phyloP scores from a whole-genome alignment of 2,888 invertebrate species.

The Nineta flava region DNA sequence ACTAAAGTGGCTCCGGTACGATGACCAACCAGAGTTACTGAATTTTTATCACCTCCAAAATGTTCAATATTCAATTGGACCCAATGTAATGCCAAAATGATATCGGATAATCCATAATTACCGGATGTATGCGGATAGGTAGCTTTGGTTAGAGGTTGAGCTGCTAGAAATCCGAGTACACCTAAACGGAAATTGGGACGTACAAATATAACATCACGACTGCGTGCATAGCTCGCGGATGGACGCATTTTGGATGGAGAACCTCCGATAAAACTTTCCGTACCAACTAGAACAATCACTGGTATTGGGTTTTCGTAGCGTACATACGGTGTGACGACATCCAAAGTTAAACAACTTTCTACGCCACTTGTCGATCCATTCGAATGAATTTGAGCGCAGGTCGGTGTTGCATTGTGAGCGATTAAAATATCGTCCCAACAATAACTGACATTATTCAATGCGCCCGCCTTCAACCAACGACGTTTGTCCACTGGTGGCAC shows the following conservation, averaged over 20 bases:
- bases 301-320: slow-evolving; percentile 58
- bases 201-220: slow-evolving; percentile 70
- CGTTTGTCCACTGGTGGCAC: slow-evolving; percentile 49
- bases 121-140: slow-evolving; percentile 63
- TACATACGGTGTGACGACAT: slow-evolving; percentile 68
- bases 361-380: slow-evolving; percentile 49
- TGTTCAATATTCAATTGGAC: slow-evolving; percentile 64
- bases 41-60: slow-evolving; percentile 65
- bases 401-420: slow-evolving; percentile 47
- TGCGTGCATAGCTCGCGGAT: slow-evolving; percentile 56
- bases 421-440: slow-evolving; percentile 66
- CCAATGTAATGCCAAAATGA: slow-evolving; percentile 63
- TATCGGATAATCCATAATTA: slow-evolving; percentile 73
- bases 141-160: slow-evolving; percentile 49
- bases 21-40: slow-evolving; percentile 72
- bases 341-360: slow-evolving; percentile 72
- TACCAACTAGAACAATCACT: slow-evolving; percentile 68
- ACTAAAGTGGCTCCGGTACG: slow-evolving; percentile 73
- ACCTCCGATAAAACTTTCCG: slow-evolving; percentile 62
- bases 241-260: slow-evolving; percentile 57
- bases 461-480: slow-evolving; percentile 54
- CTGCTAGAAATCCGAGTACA: slow-evolving; percentile 65
- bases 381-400: slow-evolving; percentile 54
- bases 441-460: slow-evolving; percentile 46
- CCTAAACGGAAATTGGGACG: slow-evolving; percentile 72